phyloP scores from a whole-genome alignment of 2,888 invertebrate genomes.

The Anarsia innoxiella region DNA sequence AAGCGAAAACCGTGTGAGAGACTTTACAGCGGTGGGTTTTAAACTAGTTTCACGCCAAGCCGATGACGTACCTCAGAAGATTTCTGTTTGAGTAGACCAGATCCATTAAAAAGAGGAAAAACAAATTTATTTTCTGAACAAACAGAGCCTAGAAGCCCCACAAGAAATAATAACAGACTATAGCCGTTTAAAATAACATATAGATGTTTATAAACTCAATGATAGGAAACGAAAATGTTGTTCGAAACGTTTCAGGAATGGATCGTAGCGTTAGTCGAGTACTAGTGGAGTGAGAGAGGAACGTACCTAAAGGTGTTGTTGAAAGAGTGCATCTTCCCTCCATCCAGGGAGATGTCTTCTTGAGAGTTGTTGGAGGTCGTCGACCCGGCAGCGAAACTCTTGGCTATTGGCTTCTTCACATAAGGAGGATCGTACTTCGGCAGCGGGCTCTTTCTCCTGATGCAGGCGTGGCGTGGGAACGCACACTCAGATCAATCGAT shows the following conservation, averaged over 20 bases:
- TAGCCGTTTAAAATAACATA: too few species aligned
- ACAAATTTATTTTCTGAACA: slow-evolving; percentile 40
- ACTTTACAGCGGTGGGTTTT: slow-evolving; percentile 43
- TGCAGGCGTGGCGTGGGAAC: slow-evolving; percentile 72
- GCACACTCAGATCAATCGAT: slow-evolving; percentile 75
- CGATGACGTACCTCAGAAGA: slow-evolving; percentile 69
- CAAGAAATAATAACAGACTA: too few species aligned
- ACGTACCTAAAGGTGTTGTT: slow-evolving; percentile 85
- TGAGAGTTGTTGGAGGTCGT: slow-evolving; percentile 84
- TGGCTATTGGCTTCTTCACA: slow-evolving; percentile 87
- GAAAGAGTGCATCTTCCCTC: slow-evolving; percentile 88
- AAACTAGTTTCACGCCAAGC: slow-evolving; percentile 48
- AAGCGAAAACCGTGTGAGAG: slow-evolving; percentile 57
- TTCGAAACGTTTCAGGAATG: not conserved
- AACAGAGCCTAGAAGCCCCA: not conserved
- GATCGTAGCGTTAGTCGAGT: too few species aligned
- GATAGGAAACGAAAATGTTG: too few species aligned
- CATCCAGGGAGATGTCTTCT: slow-evolving; percentile 86
- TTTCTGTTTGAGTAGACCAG: slow-evolving; percentile 68
- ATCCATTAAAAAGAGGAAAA: slow-evolving; percentile 65
- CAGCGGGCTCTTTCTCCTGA: slow-evolving; percentile 91
- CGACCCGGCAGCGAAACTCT: slow-evolving; percentile 79
- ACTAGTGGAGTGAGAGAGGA: too few species aligned
- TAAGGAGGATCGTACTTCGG: slow-evolving; percentile 93
- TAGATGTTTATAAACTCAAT: too few species aligned